Conservation (phyloP, 2,888 invertebrate species). For the Papilio elwesi region DNA sequence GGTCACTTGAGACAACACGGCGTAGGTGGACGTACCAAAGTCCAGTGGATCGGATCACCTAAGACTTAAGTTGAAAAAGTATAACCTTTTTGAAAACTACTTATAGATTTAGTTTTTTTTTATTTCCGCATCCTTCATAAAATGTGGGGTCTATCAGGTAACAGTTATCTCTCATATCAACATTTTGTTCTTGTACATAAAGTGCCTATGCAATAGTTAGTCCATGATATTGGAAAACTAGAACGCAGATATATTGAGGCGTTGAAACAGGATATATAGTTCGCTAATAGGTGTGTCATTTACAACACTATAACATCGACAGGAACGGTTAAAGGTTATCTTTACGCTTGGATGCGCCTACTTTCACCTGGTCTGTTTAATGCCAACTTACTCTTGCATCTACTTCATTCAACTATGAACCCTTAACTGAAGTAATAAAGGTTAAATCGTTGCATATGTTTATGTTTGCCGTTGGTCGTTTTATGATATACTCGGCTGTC, state of each 20-base stretch:
- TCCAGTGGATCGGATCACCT: no score
- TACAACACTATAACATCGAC: slow-evolving; percentile 69
- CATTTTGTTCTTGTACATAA: no score
- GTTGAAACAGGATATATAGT: slow-evolving; percentile 33
- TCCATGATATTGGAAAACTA: background rate
- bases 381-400: slow-evolving; percentile 41
- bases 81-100: no score
- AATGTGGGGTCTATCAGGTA: no score
- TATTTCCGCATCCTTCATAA: no score
- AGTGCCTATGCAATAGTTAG: no score
- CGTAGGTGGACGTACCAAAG: no score
- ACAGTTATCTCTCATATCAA: no score
- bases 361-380: slow-evolving; percentile 67
- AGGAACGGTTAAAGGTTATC: slow-evolving; percentile 77
- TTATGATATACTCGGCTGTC: slow-evolving; percentile 9
- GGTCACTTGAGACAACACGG: no score
- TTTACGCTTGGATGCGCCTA: slow-evolving; percentile 72
- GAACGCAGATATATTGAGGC: background rate
- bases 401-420: slow-evolving; percentile 42
- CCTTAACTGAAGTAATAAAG: slow-evolving; percentile 27
- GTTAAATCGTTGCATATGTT: background rate
- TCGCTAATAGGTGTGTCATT: slow-evolving; percentile 67
- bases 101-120: no score
- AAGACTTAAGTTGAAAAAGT: no score
- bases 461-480: slow-evolving; percentile 23